Conservation (phyloP, 2,113 vertebrate species). For the Cettia cetti region DNA sequence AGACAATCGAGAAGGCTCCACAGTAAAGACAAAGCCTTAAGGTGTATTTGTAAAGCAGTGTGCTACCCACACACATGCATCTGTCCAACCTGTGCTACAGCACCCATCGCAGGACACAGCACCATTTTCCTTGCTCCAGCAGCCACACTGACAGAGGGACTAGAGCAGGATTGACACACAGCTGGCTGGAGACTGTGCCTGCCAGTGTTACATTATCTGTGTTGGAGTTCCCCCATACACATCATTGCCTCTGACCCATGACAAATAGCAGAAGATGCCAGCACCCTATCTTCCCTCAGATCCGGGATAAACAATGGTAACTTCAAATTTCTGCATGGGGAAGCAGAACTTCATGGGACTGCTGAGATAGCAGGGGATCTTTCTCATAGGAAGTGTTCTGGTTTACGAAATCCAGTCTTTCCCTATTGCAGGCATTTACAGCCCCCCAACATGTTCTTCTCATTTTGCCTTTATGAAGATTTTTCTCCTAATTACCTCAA, state of each 20-base stretch:
- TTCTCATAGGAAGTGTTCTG: not conserved
- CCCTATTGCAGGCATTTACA: not conserved
- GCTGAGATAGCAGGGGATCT: constrained; percentile 1
- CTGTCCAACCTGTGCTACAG: not conserved
- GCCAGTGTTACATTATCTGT: not conserved
- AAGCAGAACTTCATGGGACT: not conserved
- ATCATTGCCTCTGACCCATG: not conserved
- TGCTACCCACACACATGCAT: rapidly evolving
- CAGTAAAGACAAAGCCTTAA: not conserved
- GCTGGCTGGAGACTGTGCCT: not conserved
- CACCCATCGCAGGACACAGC: not conserved
- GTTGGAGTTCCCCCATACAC: not conserved
- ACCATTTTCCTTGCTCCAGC: rapidly evolving
- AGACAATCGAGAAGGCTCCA: not conserved
- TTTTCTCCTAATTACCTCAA: not conserved
- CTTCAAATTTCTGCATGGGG: not conserved
- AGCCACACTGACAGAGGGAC: not conserved
- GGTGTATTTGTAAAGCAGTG: rapidly evolving
- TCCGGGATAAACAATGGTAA: not conserved
- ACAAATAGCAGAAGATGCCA: not conserved
- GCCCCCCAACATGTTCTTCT: not conserved
- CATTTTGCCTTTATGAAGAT: not conserved
- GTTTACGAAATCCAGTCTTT: not conserved
- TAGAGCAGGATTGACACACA: rapidly evolving
- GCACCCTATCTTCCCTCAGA: not conserved